These are phyloP conservation scores for Gambusia affinis DNA, from an alignment of 2,113 vertebrate species.

Conservation along the genomic window DNA sequence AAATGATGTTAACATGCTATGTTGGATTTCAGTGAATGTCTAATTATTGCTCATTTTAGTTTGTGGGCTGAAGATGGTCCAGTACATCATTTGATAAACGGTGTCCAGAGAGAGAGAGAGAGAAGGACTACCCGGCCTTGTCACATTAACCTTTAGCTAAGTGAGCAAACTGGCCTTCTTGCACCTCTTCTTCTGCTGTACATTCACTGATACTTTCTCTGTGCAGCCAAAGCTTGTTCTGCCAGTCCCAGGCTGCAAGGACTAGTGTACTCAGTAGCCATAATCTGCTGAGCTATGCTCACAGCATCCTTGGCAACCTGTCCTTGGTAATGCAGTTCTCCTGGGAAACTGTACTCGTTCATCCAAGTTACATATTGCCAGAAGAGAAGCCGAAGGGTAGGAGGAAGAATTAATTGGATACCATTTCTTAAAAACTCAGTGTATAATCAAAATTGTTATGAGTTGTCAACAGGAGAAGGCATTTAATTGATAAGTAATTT, in stretches of 20 bases:
- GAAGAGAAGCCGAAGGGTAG: not conserved
- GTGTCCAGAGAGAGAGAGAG: not conserved
- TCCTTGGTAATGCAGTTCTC: slow-evolving; percentile 19
- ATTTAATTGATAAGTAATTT: not conserved
- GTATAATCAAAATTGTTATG: not conserved
- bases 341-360: slow-evolving; percentile 10
- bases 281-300: slow-evolving; percentile 26
- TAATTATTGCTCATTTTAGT: not conserved
- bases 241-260: slow-evolving; percentile 5
- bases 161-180: slow-evolving; percentile 16
- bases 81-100: not conserved
- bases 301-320: slow-evolving; percentile 29
- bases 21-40: not conserved
- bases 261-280: slow-evolving; percentile 1
- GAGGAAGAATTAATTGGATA: slow-evolving; percentile 1
- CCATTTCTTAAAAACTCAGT: not conserved
- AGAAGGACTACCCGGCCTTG: not conserved
- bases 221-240: slow-evolving; percentile 9
- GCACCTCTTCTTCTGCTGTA: slow-evolving; percentile 2
- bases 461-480: not conserved
- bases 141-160: slow-evolving; percentile 16
- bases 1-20: too few species aligned
- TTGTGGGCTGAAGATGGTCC: not conserved
- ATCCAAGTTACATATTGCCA: slow-evolving; percentile 20
- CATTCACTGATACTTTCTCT: not conserved